Base-by-base conservation (phyloP, 2,797 vertebrate genomes). In the Pangasius mekongensis region DNA sequence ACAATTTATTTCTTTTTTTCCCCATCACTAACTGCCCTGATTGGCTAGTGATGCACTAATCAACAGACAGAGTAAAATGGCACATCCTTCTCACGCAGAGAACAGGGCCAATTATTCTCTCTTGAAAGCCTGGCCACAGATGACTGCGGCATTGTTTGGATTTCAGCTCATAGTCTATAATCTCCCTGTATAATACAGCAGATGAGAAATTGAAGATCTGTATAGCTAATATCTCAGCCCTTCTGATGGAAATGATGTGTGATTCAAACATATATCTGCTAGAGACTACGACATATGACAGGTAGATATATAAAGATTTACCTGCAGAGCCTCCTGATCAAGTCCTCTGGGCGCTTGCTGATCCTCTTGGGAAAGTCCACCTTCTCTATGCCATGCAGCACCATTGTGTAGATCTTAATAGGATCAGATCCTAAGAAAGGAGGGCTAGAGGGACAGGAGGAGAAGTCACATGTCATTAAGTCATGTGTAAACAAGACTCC, bases 331-430 rank as follows among this genome's bases (percentile, higher is more conserved):
- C 94, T 95, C 85, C 95, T 94, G 92, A 97, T 96, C 49, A 97
- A 94, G 90, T 97, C 96, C 11, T 96, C 96, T 47, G 96, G 94
- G 18, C 95, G 95, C 76, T 96, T 96, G 81, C 93, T 92, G 71
- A 97, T 95, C 78, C 92, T 94, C 86, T 96, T 96, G 30, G 96
- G 95, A 91, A 96, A 95, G 91, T 97, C 96, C 56, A 96, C 95
- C 87, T 96, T 96, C 89, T 97, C 96, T 47, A 97, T 96, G 77
- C 96, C 96, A 58, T 95, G 95, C n/a, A 97, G 94, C 82, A 96
- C 95, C 95, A 95, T 96, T 74, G 96, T 97, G 93, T 97, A 97
- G 90, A 96, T 96, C 92, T 96, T 96, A 78, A 97, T 97, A 39
- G 96, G 96, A 90, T 97, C 96, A 18, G 95, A 92, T 58, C 96